phyloP scores from a whole-genome alignment of 2,797 vertebrate species.

The Ciconia nigra region DNA sequence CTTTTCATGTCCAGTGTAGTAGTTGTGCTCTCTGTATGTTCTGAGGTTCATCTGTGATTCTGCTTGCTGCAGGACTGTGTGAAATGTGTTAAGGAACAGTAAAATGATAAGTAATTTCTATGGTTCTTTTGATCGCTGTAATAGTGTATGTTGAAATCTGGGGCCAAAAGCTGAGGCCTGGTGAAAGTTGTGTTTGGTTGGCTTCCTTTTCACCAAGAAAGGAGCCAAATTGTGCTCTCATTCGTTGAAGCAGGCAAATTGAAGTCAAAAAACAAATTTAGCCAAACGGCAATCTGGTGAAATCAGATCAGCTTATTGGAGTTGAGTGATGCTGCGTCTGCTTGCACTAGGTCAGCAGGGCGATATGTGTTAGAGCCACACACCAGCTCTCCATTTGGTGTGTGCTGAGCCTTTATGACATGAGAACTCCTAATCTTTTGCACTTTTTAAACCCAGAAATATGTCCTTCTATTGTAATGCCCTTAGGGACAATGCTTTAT shows the following conservation, averaged over 20 bases:
- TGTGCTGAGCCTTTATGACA: background rate
- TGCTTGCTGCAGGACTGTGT: conserved; percentile 45
- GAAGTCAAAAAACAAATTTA: background rate
- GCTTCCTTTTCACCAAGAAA: background rate
- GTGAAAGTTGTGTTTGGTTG: conserved; percentile 30
- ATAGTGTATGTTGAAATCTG: conserved; percentile 40
- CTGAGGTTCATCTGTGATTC: conserved; percentile 47
- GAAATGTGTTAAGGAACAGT: conserved; percentile 48
- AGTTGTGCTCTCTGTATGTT: conserved; percentile 75
- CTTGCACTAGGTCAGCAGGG: background rate
- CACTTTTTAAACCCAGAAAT: background rate
- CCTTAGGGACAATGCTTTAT: background rate
- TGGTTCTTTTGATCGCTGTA: conserved; percentile 42
- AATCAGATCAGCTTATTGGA: background rate
- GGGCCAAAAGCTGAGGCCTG: background rate
- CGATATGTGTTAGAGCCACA: fast-evolving
- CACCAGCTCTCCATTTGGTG: background rate
- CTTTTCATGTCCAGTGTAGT: conserved; percentile 90
- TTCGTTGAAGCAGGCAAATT: background rate
- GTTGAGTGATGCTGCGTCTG: background rate
- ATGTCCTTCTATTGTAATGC: background rate
- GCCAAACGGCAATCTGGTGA: background rate
- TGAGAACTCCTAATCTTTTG: background rate
- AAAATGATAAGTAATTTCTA: conserved; percentile 30
- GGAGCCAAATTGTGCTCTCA: conserved; percentile 60